A percentile compares a stretch with the other conserved stretches of the same genome.
phyloP scores from a whole-genome alignment of 92 coral and sea anemone genomes.

The Epizoanthus scotinus region DNA sequence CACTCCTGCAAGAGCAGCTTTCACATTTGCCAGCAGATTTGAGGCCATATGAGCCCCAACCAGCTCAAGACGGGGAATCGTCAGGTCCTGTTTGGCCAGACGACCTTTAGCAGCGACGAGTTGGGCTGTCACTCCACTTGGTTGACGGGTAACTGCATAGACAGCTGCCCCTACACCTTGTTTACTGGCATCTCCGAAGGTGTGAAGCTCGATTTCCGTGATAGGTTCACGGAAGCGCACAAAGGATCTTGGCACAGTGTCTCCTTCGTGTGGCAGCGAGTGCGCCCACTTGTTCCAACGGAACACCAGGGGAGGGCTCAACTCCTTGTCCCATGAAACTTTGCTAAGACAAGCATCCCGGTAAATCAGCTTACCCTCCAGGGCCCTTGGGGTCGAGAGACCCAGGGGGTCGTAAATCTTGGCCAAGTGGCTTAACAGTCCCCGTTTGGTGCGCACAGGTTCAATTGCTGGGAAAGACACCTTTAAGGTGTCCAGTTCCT shows the following conservation, averaged over 20 bases:
- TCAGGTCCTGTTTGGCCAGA: conserved; percentile 33
- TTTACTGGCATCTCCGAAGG: conserved; percentile 40
- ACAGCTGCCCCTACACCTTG: conserved; percentile 39
- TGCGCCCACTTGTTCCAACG: conserved; percentile 36
- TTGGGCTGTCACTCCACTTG: conserved; percentile 36
- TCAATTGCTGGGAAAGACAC: conserved; percentile 23
- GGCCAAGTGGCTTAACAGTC: conserved; percentile 37
- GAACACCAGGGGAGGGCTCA: conserved; percentile 10
- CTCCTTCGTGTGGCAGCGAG: conserved; percentile 26
- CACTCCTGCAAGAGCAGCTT: conserved; percentile 13
- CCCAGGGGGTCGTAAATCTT: conserved; percentile 49
- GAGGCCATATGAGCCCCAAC: conserved; percentile 49
- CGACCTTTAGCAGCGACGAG: no score
- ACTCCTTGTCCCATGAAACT: conserved; percentile 37
- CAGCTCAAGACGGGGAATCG: conserved; percentile 41
- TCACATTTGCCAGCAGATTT: conserved; percentile 41
- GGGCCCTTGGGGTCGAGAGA: conserved; percentile 42
- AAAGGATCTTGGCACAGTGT: conserved; percentile 34
- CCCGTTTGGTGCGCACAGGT: conserved; percentile 41
- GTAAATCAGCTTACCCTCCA: conserved; percentile 26
- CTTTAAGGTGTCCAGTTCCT: conserved; percentile 26
- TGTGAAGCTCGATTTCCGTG: conserved; percentile 31
- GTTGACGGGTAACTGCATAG: conserved; percentile 36
- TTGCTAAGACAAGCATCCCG: conserved; percentile 15
- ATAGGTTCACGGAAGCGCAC: conserved; percentile 28